Evolutionary conservation across 2,113 vertebrate genomes (phyloP).

Genomic region (Ciconia stormi): DNA sequence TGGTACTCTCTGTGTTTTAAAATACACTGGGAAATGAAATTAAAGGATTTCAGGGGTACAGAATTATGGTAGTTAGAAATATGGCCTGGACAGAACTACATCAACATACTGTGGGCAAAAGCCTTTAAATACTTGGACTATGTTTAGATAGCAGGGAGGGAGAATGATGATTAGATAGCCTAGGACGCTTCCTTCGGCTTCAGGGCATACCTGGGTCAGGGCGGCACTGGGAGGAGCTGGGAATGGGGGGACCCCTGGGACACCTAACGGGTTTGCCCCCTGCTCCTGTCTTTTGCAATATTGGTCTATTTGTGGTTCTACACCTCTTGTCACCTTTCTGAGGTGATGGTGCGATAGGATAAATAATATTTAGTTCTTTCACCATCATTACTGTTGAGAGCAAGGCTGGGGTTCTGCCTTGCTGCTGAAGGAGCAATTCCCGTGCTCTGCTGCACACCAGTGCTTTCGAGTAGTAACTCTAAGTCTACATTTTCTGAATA

Average conservation of each 20-base stretch:
- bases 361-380: not conserved
- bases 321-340: not conserved
- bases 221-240: not conserved
- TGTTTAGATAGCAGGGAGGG: not conserved
- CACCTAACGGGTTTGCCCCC: not conserved
- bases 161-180: not conserved
- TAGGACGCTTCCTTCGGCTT: not conserved
- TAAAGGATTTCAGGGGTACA: not conserved
- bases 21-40: not conserved
- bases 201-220: not conserved
- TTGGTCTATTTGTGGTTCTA: not conserved
- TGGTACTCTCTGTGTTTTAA: not conserved
- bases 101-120: not conserved
- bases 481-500: not conserved
- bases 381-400: not conserved
- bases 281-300: not conserved
- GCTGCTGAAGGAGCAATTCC: not conserved
- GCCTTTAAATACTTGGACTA: not conserved
- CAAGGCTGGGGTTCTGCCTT: not conserved
- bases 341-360: accelerated
- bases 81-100: not conserved
- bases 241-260: not conserved
- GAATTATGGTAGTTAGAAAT: not conserved
- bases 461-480: not conserved
- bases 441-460: not conserved